Conservation (phyloP, 2,888 invertebrate species). For the Pyrrhosoma nymphula region DNA sequence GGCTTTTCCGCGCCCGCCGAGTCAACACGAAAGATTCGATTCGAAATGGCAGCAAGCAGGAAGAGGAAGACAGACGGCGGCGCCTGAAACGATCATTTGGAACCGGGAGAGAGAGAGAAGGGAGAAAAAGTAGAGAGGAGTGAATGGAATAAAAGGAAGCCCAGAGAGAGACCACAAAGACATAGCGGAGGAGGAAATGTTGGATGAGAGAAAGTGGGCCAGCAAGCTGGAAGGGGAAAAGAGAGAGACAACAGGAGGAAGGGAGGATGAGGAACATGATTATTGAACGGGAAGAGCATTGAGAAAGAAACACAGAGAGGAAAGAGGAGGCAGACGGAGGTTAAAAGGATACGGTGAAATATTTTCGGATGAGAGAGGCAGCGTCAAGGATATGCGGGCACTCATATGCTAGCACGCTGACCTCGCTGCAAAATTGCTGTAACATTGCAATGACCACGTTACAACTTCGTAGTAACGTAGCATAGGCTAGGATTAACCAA, state of each 20-base stretch:
- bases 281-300: not conserved
- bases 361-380: not conserved
- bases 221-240: not conserved
- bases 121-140: not conserved
- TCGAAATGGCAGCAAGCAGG: not conserved
- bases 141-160: not conserved
- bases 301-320: not conserved
- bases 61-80: not conserved
- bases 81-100: not conserved
- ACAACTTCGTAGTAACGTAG: no score
- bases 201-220: not conserved
- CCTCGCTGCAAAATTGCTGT: no score
- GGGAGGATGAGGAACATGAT: not conserved
- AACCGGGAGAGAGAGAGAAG: not conserved
- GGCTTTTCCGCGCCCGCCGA: not conserved
- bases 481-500: no score
- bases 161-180: no score
- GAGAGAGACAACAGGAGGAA: not conserved
- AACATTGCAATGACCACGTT: no score
- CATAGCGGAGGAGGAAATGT: not conserved
- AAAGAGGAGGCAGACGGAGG: not conserved
- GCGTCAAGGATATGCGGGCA: no score
- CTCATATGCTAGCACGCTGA: no score
- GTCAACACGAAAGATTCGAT: not conserved
- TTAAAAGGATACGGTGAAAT: not conserved